Evolutionary conservation across 2,113 vertebrate genomes (phyloP), one percentile per base, ranked within the genome.

Genomic region (Arothron firmamentum): DNA sequence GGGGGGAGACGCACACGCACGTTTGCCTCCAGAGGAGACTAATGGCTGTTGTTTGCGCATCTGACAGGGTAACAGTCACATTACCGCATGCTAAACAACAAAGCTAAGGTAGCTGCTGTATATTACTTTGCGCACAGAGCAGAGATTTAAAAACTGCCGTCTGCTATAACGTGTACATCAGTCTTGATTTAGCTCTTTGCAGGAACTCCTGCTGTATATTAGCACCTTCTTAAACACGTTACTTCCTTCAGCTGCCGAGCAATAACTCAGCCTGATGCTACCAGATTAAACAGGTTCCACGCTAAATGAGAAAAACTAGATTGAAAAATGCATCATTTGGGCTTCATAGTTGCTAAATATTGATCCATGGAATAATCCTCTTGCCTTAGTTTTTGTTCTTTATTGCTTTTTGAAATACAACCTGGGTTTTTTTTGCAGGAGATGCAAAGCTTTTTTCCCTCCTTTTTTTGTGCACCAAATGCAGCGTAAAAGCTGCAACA

Each of bases 1-100:
- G 42, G 79, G 81, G 81, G 52, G 71, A 57, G 69, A 66, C 19
- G 6, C 5, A 1, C 58, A 68, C 56, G 43, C 66, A 76, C 62
- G 52, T 79, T 72, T 25, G 43, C 66, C 59, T 47, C 21, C 4
- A 7, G 65, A 63, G 57, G 53, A 59, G 8, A 25, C 52, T 28
- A 28, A 54, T 28, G 17, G 25, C 46, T 69, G 43, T 60, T 75
- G 48, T 69, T 46, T 47, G 23, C 15, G 46, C 12, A 52, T 73
- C 31, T 79, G 56, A 70, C 23, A 46, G 3, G 25, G 50, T 28
- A 19, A 49, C n/a, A 19, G 5, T 19, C 6, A 10, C 13, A 31
- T 16, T 57, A 12, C 3, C 13, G 31, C 9, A 16, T 10, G 48
- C 17, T 47, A 47, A 47, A 17, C 45, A 17, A 47, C 45, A 38